A percentile compares a stretch with the other conserved stretches of the same genome.
Evolutionary conservation across 2,888 invertebrate species (phyloP).

Genomic region (Melipona beecheii): DNA sequence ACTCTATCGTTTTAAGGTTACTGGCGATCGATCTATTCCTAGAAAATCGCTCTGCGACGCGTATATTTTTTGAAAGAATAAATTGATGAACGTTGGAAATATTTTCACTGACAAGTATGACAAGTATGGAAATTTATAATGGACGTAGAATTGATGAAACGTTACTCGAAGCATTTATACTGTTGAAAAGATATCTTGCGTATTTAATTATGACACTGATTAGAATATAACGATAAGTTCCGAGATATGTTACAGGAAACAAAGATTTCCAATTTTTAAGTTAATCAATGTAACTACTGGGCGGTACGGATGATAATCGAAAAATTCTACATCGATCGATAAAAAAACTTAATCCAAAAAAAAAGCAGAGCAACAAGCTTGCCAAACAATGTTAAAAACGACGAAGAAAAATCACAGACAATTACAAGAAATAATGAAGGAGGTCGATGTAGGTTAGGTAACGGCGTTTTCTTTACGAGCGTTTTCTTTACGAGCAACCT

Average conservation of each 20-base stretch:
- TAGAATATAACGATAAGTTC: no score
- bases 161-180: neutral
- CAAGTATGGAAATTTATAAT: neutral
- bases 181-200: no score
- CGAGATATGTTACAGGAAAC: no score
- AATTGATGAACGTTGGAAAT: neutral
- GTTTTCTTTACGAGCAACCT: constrained; percentile 12
- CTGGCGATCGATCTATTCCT: constrained; percentile 49
- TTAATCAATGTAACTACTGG: no score
- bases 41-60: constrained; percentile 36
- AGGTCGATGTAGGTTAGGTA: neutral
- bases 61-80: neutral
- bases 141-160: neutral
- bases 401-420: neutral
- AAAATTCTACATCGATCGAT: neutral
- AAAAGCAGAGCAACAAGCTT: neutral
- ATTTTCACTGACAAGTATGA: neutral
- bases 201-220: no score
- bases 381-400: neutral
- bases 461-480: constrained; percentile 41
- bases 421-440: neutral
- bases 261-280: no score
- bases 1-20: constrained; percentile 46
- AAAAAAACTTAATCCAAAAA: no score
- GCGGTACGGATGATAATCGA: neutral